phyloP scores from a whole-genome alignment of 2,888 invertebrate species.

The Octodonta nipae region DNA sequence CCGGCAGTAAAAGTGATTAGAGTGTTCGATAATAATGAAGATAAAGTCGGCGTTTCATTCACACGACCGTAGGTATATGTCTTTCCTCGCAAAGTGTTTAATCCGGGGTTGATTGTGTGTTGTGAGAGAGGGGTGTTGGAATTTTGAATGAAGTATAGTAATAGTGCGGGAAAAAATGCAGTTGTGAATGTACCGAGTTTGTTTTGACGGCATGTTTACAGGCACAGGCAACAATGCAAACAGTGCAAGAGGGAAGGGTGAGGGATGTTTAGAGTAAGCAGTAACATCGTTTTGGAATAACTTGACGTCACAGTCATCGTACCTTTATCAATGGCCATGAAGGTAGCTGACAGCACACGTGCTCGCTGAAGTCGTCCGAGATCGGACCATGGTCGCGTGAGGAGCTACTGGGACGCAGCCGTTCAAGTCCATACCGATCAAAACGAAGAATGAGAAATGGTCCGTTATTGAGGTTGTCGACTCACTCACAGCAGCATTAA shows the following conservation, averaged over 20 bases:
- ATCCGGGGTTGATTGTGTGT: too few species aligned
- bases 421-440: slow-evolving; percentile 9
- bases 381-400: slow-evolving; percentile 18
- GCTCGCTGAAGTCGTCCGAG: slow-evolving; percentile 27
- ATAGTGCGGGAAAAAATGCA: too few species aligned
- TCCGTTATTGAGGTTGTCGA: slow-evolving; percentile 8
- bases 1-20: too few species aligned
- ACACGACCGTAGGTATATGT: too few species aligned
- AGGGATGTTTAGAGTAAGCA: slow-evolving; percentile 8
- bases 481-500: slow-evolving; percentile 20
- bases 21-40: too few species aligned
- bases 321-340: slow-evolving; percentile 38
- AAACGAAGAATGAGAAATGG: slow-evolving; percentile 4
- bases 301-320: slow-evolving; percentile 28
- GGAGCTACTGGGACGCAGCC: slow-evolving; percentile 11
- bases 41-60: too few species aligned
- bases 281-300: slow-evolving; percentile 10
- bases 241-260: slow-evolving; percentile 5
- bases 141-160: too few species aligned
- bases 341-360: slow-evolving; percentile 33
- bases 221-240: too few species aligned
- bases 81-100: too few species aligned
- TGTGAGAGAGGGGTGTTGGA: too few species aligned
- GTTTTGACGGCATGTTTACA: too few species aligned
- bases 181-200: too few species aligned